A percentile compares a stretch with the other conserved stretches of the same genome.
Conservation (phyloP, 2,797 vertebrate species). For the Leucoraja ocellata region DNA sequence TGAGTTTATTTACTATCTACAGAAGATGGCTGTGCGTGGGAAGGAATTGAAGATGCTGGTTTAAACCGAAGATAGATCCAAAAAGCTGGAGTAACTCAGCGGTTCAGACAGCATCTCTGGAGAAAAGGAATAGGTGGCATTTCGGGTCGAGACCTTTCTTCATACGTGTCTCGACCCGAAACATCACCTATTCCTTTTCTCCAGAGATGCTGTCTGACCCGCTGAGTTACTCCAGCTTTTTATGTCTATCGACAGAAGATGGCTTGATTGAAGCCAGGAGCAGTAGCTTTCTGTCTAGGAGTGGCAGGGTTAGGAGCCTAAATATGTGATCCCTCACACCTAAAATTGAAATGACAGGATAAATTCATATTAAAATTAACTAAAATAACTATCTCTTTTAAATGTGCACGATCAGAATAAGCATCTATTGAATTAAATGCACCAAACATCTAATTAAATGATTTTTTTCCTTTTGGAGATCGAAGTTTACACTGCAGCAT, state of each 20-base stretch:
- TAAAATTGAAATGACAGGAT: not conserved
- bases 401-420: not conserved
- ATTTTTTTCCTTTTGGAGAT: not conserved
- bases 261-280: not conserved
- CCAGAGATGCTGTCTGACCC: too few species aligned
- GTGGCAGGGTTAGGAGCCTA: not conserved
- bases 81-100: too few species aligned
- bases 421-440: not conserved
- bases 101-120: too few species aligned
- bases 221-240: too few species aligned
- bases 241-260: not conserved
- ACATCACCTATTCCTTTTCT: too few species aligned
- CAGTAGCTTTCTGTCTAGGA: not conserved
- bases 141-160: too few species aligned
- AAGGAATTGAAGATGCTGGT: too few species aligned
- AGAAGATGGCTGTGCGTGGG: not conserved
- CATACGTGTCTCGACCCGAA: too few species aligned
- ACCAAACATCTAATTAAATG: not conserved
- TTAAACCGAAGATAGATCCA: too few species aligned
- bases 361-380: not conserved
- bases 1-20: not conserved
- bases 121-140: too few species aligned
- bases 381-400: too few species aligned
- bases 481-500: not conserved
- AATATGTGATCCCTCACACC: not conserved